Evolutionary conservation across 2,797 vertebrate species (phyloP).

Genomic region (Poecilia wingei): DNA sequence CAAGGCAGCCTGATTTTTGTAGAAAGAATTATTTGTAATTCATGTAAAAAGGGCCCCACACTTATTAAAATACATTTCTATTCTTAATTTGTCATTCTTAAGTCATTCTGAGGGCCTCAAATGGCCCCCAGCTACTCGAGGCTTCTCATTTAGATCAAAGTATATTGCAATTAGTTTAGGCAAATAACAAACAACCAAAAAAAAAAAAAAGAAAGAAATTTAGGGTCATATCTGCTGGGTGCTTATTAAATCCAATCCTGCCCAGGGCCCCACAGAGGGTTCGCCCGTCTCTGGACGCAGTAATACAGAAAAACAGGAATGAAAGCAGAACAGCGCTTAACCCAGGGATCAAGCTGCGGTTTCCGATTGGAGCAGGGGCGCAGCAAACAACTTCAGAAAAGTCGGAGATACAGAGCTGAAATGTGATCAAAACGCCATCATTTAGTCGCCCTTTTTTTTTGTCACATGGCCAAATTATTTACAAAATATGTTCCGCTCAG

Average conservation of each 20-base stretch:
- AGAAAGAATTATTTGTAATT: not conserved
- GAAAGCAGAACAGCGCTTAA: conserved; percentile 24
- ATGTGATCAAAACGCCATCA: not conserved
- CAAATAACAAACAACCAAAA: not conserved
- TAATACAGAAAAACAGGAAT: conserved; percentile 27
- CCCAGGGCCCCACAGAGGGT: not conserved
- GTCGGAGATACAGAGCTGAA: not conserved
- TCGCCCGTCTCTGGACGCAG: not conserved
- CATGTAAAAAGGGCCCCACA: not conserved
- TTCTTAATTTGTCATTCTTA: not conserved
- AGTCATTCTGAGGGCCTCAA: not conserved
- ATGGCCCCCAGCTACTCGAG: not conserved
- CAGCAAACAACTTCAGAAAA: conserved; percentile 48
- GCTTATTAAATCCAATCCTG: not conserved
- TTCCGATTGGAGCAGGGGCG: conserved; percentile 45
- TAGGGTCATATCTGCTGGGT: not conserved
- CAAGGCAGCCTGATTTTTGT: not conserved
- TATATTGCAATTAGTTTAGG: not conserved
- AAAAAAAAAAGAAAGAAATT: not conserved
- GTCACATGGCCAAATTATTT: not conserved
- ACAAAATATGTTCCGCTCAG: not conserved
- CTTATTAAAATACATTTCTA: not conserved
- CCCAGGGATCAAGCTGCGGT: conserved; percentile 41
- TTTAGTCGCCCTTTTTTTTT: not conserved
- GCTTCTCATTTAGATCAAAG: not conserved